phyloP scores from a whole-genome alignment of 1,140 invertebrate genomes.

The Pentalonia nigronervosa region DNA sequence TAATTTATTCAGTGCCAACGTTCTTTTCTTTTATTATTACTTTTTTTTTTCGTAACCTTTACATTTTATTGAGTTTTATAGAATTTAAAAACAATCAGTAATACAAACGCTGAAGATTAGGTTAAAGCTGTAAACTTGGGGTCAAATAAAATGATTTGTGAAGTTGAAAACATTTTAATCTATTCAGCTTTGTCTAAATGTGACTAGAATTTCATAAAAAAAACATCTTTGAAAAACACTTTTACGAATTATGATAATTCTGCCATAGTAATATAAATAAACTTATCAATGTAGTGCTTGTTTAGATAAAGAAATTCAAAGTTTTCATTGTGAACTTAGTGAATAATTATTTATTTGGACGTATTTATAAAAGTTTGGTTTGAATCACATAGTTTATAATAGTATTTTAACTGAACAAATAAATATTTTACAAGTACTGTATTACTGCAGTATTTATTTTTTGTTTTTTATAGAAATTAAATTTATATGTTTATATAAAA shows the following conservation, averaged over 20 bases:
- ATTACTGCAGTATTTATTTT: not conserved
- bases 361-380: not conserved
- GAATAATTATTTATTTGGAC: not conserved
- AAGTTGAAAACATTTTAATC: not conserved
- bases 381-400: not conserved
- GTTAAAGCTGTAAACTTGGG: not conserved
- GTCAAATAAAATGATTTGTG: not conserved
- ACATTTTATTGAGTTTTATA: not conserved
- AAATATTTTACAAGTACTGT: not conserved
- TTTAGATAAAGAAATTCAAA: not conserved
- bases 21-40: not conserved
- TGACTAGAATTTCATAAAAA: not conserved
- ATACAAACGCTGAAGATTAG: not conserved
- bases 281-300: not conserved
- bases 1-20: not conserved
- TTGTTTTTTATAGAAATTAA: not conserved
- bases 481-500: not conserved
- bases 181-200: not conserved
- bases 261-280: not conserved
- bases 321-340: not conserved
- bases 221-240: not conserved
- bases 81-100: not conserved
- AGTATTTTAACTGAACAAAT: not conserved
- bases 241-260: not conserved
- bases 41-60: not conserved